Evolutionary conservation across 1,140 invertebrate genomes (phyloP).

Genomic region (Drosophila ficusphila): DNA sequence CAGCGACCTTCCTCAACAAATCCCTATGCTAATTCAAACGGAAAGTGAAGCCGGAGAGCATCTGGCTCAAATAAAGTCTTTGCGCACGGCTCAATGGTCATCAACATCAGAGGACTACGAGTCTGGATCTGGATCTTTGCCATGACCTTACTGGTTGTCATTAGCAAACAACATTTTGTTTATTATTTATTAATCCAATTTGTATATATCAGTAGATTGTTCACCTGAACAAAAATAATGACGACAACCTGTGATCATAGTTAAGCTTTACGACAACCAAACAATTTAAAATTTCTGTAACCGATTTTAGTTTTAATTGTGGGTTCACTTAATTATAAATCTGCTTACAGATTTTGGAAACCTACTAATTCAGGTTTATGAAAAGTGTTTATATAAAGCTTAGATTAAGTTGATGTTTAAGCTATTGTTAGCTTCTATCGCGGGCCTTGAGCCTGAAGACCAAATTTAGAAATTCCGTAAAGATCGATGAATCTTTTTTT

Average conservation of each 20-base stretch:
- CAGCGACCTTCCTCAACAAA: conserved; percentile 86
- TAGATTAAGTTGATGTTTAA: too few relatives aligned
- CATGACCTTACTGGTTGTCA: conserved; percentile 39
- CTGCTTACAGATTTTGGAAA: too few relatives aligned
- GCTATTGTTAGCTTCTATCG: too few relatives aligned
- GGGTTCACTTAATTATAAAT: too few relatives aligned
- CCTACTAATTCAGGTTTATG: too few relatives aligned
- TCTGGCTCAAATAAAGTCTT: conserved; percentile 50
- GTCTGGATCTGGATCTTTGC: conserved; percentile 55
- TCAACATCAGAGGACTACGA: conserved; percentile 49
- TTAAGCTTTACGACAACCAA: conserved; percentile 59
- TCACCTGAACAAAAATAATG: conserved; percentile 9
- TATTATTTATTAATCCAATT: conserved; percentile 40
- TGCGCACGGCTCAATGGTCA: conserved; percentile 20
- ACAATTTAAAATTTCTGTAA: conserved; percentile 28
- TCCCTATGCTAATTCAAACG: conserved; percentile 85
- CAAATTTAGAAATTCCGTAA: too few relatives aligned
- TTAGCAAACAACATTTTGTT: conserved; percentile 46
- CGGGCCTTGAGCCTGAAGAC: too few relatives aligned
- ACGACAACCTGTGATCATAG: conserved; percentile 67
- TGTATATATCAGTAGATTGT: conserved; percentile 35
- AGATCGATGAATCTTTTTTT: too few relatives aligned
- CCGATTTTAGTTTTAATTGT: too few relatives aligned
- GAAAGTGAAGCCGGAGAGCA: conserved; percentile 64
- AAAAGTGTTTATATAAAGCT: too few relatives aligned